Percentiles rank a stretch among this genome's conserved stretches.
Evolutionary conservation across 2,888 invertebrate species (phyloP).

Genomic region (Drosophila setosimentum): DNA sequence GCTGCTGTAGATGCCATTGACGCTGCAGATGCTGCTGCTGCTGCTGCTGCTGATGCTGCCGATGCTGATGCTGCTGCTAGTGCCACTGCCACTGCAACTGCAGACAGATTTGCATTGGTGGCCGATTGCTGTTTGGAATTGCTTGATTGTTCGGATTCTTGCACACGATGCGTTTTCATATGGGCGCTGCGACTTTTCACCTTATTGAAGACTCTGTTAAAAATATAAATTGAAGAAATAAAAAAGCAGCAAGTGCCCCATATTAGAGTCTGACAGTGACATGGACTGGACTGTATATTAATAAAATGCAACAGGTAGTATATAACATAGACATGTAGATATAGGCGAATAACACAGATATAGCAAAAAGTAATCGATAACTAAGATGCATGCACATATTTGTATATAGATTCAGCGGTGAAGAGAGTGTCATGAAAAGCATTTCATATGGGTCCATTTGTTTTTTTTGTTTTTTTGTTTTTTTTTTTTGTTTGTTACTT

Average conservation of each 20-base stretch:
- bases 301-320: conserved; percentile 29
- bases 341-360: conserved; percentile 48
- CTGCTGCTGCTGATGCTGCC: conserved; percentile 20
- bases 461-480: conserved; percentile 8
- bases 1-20: conserved; percentile 7
- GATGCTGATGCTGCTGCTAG: conserved; percentile 31
- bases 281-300: not conserved
- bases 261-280: conserved; percentile 38
- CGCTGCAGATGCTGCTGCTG: conserved; percentile 20
- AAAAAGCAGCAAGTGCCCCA: conserved; percentile 20
- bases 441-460: not conserved
- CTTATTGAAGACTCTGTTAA: conserved; percentile 96
- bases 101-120: conserved; percentile 21
- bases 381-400: conserved; percentile 53
- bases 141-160: conserved; percentile 89
- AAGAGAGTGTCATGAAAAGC: conserved; percentile 47
- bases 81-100: conserved; percentile 25
- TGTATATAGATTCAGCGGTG: conserved; percentile 21
- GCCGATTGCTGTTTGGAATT: conserved; percentile 50
- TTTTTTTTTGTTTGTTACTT: conserved; percentile 49
- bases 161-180: conserved; percentile 99
- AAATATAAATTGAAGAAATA: conserved; percentile 15
- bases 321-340: conserved; percentile 48
- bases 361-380: conserved; percentile 23
- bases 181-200: conserved; percentile 99